Conservation (phyloP, 2,888 invertebrate genomes). For the Helleia helle region DNA sequence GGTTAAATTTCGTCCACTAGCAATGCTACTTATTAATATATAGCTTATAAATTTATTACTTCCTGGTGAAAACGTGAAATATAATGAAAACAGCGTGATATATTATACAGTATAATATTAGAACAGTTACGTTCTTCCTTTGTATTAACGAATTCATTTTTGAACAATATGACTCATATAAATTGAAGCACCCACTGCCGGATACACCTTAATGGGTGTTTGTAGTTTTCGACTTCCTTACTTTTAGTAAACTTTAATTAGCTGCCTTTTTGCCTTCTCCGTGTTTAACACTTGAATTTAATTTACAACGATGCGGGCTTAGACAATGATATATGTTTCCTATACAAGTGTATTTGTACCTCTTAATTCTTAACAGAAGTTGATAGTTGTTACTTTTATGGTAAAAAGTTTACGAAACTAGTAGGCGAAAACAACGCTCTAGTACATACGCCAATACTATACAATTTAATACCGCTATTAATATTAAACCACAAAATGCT, state of each 20-base stretch:
- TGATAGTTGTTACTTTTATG: background rate
- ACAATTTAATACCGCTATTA: background rate
- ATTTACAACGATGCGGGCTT: conserved; percentile 7
- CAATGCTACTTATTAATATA: too few species aligned
- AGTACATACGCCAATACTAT: background rate
- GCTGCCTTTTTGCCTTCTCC: background rate
- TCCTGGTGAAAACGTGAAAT: too few species aligned
- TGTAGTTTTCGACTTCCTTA: conserved; percentile 9
- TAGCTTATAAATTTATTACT: background rate
- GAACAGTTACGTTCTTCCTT: too few species aligned
- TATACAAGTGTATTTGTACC: background rate
- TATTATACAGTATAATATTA: too few species aligned
- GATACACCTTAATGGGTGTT: conserved; percentile 7
- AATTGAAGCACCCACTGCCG: conserved; percentile 7
- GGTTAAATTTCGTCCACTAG: too few species aligned
- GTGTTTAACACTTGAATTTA: conserved; percentile 4
- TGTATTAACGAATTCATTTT: background rate
- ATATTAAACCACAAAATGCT: background rate
- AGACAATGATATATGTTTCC: background rate
- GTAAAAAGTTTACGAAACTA: background rate
- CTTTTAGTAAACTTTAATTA: conserved; percentile 4
- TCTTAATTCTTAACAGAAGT: background rate
- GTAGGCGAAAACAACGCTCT: background rate
- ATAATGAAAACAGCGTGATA: too few species aligned
- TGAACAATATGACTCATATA: conserved; percentile 4